Conservation (phyloP, 2,113 vertebrate genomes). For the Actinemys pallida region DNA sequence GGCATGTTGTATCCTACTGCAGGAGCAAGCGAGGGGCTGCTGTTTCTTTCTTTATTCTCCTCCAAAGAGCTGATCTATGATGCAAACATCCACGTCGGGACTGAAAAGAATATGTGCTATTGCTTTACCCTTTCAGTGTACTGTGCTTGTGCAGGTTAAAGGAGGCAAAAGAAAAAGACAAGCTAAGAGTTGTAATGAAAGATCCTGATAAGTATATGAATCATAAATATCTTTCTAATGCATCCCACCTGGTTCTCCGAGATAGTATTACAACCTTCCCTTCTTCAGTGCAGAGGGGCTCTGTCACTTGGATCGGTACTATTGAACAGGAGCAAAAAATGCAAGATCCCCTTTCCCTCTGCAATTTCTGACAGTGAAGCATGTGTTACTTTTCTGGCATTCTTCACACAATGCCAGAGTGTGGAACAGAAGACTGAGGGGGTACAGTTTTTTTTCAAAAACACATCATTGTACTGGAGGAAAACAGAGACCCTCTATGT, state of each 20-base stretch:
- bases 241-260: constrained; percentile 5
- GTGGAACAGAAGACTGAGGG: not conserved
- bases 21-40: constrained; percentile 12
- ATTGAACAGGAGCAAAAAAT: not conserved
- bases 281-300: not conserved
- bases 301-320: constrained; percentile 20
- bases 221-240: constrained; percentile 24
- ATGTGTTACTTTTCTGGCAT: not conserved
- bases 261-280: constrained; percentile 18
- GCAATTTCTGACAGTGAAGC: not conserved
- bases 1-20: not conserved
- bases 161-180: constrained; percentile 1
- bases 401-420: not conserved
- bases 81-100: constrained; percentile 5
- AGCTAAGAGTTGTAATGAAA: not conserved
- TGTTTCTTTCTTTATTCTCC: constrained; percentile 57
- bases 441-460: constrained; percentile 14
- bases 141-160: constrained; percentile 50
- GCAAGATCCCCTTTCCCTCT: not conserved
- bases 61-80: constrained; percentile 41
- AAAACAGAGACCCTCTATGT: not conserved
- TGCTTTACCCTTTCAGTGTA: constrained; percentile 25
- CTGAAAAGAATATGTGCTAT: constrained; percentile 41
- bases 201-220: constrained; percentile 20
- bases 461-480: not conserved